Conservation (phyloP, 2,888 invertebrate genomes). For the Galeruca laticollis region DNA sequence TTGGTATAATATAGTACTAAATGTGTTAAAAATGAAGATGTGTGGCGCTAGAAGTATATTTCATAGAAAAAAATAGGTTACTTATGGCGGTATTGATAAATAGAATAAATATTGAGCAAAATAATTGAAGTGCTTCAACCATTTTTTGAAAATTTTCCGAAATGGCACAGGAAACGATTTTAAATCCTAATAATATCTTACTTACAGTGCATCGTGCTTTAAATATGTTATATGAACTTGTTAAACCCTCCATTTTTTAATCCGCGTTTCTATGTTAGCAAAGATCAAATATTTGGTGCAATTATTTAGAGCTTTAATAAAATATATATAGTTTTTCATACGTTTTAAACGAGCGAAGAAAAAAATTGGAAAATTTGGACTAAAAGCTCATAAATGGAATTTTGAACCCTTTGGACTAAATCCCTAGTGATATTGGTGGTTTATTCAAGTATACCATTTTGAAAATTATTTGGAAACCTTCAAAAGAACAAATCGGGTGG, state of each 20-base stretch:
- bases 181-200: not conserved
- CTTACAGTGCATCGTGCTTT: constrained; percentile 1
- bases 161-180: constrained; percentile 6
- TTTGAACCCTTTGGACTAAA: no score
- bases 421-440: no score
- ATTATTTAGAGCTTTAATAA: not conserved
- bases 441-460: no score
- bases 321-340: not conserved
- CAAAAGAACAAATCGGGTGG: no score
- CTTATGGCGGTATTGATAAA: not conserved
- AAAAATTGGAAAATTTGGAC: no score
- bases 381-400: no score
- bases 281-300: not conserved
- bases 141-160: not conserved
- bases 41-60: not conserved
- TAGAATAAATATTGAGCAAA: constrained; percentile 17
- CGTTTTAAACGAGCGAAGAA: no score
- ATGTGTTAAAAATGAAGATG: not conserved
- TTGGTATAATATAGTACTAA: no score
- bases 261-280: not conserved
- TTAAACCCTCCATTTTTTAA: not conserved
- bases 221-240: not conserved
- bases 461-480: no score
- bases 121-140: constrained; percentile 2
- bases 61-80: not conserved